A percentile compares a stretch with the other conserved stretches of the same genome.
These are phyloP conservation scores for Popillia japonica DNA, from an alignment of 1,140 invertebrate species.

Conservation along the genomic window DNA sequence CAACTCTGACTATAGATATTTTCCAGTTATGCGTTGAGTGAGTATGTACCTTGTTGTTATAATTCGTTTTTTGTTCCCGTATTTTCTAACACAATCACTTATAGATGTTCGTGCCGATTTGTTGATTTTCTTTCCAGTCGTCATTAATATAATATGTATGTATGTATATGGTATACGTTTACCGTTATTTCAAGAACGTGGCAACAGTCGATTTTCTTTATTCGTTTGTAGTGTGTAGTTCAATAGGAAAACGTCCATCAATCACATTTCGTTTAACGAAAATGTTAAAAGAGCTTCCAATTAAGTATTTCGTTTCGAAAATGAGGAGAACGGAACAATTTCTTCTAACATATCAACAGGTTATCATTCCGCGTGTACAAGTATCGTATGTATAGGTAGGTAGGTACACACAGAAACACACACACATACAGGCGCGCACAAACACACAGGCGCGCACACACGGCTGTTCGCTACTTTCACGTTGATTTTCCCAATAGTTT, in stretches of 20 bases:
- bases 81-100: background rate
- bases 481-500: background rate
- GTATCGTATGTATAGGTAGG: background rate
- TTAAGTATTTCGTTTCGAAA: no score
- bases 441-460: no score
- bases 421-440: no score
- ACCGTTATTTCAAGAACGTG: background rate
- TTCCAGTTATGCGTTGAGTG: background rate
- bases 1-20: background rate
- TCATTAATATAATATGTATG: background rate
- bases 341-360: slow-evolving; percentile 20
- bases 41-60: background rate
- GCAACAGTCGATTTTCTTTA: background rate
- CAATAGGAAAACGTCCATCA: no score
- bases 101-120: background rate
- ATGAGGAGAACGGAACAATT: background rate
- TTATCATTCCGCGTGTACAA: background rate
- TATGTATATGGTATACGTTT: background rate
- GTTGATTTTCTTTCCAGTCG: background rate
- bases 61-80: background rate
- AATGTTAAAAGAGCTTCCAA: no score
- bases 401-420: no score
- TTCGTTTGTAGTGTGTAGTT: background rate
- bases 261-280: background rate
- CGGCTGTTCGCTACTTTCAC: slow-evolving; percentile 15